Conservation (phyloP, 2,888 invertebrate species). For the Andrena hattorfiana region DNA sequence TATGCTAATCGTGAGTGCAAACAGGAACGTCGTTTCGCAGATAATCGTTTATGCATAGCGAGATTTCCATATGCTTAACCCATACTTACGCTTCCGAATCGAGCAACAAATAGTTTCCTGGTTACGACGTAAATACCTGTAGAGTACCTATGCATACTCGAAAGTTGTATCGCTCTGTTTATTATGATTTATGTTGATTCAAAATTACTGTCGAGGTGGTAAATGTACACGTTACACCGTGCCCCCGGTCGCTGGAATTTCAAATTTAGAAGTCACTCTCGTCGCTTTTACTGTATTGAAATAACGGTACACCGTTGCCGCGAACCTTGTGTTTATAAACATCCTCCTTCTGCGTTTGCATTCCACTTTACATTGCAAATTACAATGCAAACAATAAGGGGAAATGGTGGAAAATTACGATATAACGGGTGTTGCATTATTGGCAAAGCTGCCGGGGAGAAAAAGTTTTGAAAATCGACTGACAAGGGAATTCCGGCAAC, state of each 20-base stretch:
- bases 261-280: background rate
- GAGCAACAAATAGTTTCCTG: conserved; percentile 32
- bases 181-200: background rate
- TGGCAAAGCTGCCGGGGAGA: background rate
- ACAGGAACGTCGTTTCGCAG: background rate
- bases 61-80: conserved; percentile 18
- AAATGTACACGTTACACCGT: background rate
- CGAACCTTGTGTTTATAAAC: background rate
- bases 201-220: conserved; percentile 3
- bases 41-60: conserved; percentile 6
- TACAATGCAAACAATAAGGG: conserved; percentile 14
- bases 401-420: background rate
- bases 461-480: background rate
- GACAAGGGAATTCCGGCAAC: background rate
- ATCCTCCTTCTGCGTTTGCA: background rate
- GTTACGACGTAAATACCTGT: background rate
- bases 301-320: conserved; percentile 2
- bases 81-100: conserved; percentile 12
- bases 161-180: conserved; percentile 10
- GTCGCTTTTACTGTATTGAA: conserved; percentile 8
- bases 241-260: conserved; percentile 1
- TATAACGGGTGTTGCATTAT: background rate
- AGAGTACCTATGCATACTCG: background rate
- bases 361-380: conserved; percentile 34
- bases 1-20: conserved; percentile 1